These are phyloP conservation scores for Erethizon dorsatum DNA, from an alignment of 2,797 vertebrate genomes.

Conservation along the genomic window DNA sequence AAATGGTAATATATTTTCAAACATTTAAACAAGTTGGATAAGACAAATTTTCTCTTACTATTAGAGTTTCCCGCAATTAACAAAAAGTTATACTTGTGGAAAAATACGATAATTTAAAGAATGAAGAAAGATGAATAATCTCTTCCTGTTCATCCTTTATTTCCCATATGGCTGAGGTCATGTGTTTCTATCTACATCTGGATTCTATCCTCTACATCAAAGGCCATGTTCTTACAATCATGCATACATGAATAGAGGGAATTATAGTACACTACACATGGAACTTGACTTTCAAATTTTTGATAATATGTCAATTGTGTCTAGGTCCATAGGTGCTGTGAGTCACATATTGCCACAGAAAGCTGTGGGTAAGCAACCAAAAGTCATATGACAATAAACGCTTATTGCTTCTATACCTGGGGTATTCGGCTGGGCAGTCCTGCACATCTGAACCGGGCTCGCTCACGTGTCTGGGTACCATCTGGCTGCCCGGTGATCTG, in stretches of 20 bases:
- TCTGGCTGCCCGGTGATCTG: neutral
- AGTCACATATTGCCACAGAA: neutral
- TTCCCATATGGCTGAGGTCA: neutral
- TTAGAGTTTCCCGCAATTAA: neutral
- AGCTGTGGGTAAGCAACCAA: neutral
- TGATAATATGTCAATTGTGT: no score
- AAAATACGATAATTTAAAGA: neutral
- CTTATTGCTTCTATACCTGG: neutral
- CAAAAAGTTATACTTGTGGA: neutral
- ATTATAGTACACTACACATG: neutral
- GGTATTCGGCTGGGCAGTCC: neutral
- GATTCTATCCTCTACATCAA: neutral
- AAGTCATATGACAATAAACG: neutral
- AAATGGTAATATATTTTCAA: neutral
- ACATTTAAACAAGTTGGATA: neutral
- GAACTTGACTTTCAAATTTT: neutral
- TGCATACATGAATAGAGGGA: neutral
- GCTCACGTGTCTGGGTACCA: neutral
- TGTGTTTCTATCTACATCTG: neutral
- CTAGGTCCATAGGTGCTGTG: neutral
- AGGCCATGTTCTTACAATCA: neutral
- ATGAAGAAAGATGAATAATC: neutral
- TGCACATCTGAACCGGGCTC: neutral
- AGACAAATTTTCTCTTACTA: neutral
- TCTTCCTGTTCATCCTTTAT: neutral